Evolutionary conservation across 1,140 invertebrate species (phyloP).

Genomic region (Gerris buenoi): DNA sequence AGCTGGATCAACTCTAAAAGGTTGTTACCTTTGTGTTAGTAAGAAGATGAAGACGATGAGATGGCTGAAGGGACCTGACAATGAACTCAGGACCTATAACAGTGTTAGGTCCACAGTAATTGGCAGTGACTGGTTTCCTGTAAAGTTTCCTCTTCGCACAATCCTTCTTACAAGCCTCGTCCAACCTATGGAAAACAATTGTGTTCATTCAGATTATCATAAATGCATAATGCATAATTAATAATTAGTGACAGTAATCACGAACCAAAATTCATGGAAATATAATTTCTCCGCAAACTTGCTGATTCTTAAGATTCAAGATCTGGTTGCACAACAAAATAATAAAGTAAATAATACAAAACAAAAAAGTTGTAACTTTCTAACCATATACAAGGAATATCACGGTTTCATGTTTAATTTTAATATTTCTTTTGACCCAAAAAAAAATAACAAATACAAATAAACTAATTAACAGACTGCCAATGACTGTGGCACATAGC

Average conservation of each 20-base stretch:
- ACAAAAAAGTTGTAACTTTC: too few species aligned
- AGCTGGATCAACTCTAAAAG: too few species aligned
- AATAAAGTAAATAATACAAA: too few species aligned
- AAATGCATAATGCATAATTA: neutral
- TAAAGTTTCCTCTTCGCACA: constrained; percentile 42
- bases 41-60: constrained; percentile 38
- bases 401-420: too few species aligned
- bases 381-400: too few species aligned
- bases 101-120: constrained; percentile 20
- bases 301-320: too few species aligned
- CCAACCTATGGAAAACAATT: too few species aligned
- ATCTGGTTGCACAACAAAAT: too few species aligned
- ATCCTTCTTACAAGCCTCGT: constrained; percentile 12
- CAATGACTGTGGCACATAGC: too few species aligned
- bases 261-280: neutral
- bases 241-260: neutral
- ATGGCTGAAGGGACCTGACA: constrained; percentile 45
- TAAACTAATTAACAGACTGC: too few species aligned
- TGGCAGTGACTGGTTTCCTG: constrained; percentile 29
- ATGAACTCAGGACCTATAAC: constrained; percentile 60
- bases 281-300: neutral
- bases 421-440: too few species aligned
- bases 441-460: too few species aligned
- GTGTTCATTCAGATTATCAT: constrained; percentile 2
- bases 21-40: neutral